phyloP scores from a whole-genome alignment of 2,797 vertebrate species.

The Eurystomus glaucurus region DNA sequence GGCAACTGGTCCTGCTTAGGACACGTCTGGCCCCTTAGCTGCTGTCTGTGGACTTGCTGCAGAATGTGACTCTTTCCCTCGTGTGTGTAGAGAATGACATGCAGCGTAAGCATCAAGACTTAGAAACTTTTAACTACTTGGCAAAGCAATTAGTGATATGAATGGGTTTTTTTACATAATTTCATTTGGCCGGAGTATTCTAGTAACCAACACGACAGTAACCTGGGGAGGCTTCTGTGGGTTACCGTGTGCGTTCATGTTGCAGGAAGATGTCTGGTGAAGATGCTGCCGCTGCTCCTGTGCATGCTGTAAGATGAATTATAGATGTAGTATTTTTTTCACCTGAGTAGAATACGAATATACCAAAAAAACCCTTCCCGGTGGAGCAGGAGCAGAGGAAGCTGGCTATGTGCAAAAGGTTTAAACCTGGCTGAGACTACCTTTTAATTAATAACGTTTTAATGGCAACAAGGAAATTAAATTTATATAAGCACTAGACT shows the following conservation, averaged over 20 bases:
- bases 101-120: rapidly evolving
- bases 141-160: background rate
- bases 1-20: background rate
- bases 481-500: constrained; percentile 16
- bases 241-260: background rate
- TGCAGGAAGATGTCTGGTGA: background rate
- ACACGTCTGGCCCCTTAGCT: rapidly evolving
- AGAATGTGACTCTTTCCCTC: background rate
- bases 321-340: background rate
- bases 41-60: background rate
- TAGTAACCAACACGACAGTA: background rate
- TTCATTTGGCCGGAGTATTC: background rate
- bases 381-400: constrained; percentile 14
- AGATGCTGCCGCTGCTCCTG: background rate
- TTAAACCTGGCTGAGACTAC: constrained; percentile 25
- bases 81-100: rapidly evolving
- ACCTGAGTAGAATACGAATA: constrained; percentile 38
- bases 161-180: background rate
- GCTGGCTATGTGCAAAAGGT: background rate
- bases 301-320: background rate
- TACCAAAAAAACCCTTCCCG: background rate
- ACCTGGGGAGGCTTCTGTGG: background rate
- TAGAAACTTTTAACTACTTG: background rate
- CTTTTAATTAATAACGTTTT: constrained; percentile 49
- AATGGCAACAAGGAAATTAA: constrained; percentile 36